Evolutionary conservation across 2,113 vertebrate genomes (phyloP).

Genomic region (Tetraodon nigroviridis): DNA sequence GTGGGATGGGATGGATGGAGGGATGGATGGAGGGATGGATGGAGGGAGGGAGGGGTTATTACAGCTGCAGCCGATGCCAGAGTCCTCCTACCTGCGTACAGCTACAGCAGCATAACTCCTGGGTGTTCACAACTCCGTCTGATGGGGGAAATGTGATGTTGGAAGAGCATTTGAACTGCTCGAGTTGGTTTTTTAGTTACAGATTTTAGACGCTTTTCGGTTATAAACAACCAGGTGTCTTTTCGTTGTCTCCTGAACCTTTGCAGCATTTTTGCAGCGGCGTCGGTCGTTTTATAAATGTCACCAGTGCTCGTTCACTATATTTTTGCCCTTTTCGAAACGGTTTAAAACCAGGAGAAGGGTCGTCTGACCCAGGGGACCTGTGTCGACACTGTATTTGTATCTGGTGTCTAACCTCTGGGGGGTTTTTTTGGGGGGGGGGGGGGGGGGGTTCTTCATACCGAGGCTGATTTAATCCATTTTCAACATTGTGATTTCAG

Average conservation of each 20-base stretch:
- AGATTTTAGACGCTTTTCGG: conserved; percentile 17
- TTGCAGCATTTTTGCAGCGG: conserved; percentile 1
- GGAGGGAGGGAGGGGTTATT: neutral
- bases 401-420: conserved; percentile 26
- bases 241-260: conserved; percentile 1
- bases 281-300: conserved; percentile 26
- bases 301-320: no score
- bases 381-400: conserved; percentile 24
- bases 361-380: conserved; percentile 8
- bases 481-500: conserved; percentile 37
- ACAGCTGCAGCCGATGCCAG: conserved; percentile 29
- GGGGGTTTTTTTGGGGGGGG: conserved; percentile 17
- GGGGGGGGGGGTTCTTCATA: conserved; percentile 19
- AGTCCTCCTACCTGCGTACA: conserved; percentile 25
- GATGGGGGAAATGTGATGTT: conserved; percentile 22
- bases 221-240: conserved; percentile 25
- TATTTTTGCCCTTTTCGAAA: conserved; percentile 20
- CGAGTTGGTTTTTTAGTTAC: conserved; percentile 28
- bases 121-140: conserved; percentile 36
- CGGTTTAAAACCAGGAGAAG: conserved; percentile 8
- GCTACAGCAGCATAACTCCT: conserved; percentile 38
- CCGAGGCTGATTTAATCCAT: conserved; percentile 51
- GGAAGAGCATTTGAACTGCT: conserved; percentile 41
- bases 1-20: neutral
- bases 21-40: conserved; percentile 4